These are phyloP conservation scores for Eucidaris tribuloides DNA, from an alignment of 35 echinoderm and acorn worm species.

Conservation along the genomic window DNA sequence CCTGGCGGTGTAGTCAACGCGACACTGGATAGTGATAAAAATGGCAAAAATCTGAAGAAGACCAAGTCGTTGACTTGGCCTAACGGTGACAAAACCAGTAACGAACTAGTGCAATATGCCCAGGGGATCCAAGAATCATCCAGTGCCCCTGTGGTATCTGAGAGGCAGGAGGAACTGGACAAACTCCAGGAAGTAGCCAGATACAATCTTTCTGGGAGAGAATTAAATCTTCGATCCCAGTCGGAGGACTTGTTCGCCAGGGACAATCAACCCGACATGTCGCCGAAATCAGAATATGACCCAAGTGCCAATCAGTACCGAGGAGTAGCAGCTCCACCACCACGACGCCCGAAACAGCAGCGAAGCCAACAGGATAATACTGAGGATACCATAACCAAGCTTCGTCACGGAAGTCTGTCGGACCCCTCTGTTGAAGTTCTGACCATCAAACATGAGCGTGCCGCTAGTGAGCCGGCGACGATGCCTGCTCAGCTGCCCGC, in stretches of 20 bases:
- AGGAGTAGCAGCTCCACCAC: neutral
- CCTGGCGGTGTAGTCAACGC: conserved; percentile 50
- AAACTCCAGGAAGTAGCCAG: conserved; percentile 27
- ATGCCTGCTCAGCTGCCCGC: conserved; percentile 8
- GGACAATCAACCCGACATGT: neutral
- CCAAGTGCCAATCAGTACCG: neutral
- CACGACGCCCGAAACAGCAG: neutral
- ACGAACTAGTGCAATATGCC: conserved; percentile 48
- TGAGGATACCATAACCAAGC: neutral
- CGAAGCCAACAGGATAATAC: neutral
- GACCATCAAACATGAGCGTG: conserved; percentile 17
- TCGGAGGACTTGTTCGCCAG: conserved; percentile 11
- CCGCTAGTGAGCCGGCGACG: conserved; percentile 39
- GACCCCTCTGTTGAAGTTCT: conserved; percentile 12
- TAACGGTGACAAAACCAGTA: conserved; percentile 52
- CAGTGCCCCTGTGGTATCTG: conserved; percentile 44
- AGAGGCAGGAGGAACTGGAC: conserved; percentile 45
- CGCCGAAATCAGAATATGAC: no score
- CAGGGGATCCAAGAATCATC: conserved; percentile 57
- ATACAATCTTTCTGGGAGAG: neutral
- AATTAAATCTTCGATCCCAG: neutral
- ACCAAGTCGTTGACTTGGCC: conserved; percentile 59
- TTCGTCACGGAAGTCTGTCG: conserved; percentile 7
- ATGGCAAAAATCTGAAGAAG: conserved; percentile 50
- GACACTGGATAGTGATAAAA: conserved; percentile 38